Base-by-base conservation (phyloP, 2,888 invertebrate genomes). In the Sisyra terminalis region DNA sequence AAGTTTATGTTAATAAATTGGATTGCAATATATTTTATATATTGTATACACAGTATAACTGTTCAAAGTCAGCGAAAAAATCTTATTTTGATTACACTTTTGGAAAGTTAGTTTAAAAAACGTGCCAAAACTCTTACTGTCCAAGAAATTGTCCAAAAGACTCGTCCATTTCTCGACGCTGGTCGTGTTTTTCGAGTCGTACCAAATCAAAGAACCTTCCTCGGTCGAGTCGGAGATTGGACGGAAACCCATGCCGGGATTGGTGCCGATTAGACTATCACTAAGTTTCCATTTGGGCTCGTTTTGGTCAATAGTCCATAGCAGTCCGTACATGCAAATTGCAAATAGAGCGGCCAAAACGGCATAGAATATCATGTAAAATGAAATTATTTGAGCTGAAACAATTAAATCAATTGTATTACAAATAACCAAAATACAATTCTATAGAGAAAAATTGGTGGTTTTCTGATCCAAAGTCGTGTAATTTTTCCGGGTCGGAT, bases 291-390 rank as follows among this genome's bases (percentile, higher is more conserved):
- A 92, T 50, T 69, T 78, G 0, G 94, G 94, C 48, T 68, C 67
- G n/a, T 69, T 60, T 1, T 71, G 59, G 48, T 77, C 71, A 46
- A 93, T 56, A 0, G 82, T 76, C 35, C 75, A 65, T 52, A 85
- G 67, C 50, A 97, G 71, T 1, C 82, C 83, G 46, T 83, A 78
- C 74, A 93, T 77, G 61, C 92, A 90, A 41, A 87, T 74, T 1
- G 83, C 73, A 61, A 92, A 94, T 55, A 96, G 66, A 6, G 81
- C 75, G 11, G 83, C 83, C 57, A 97, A 68, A 45, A 77, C 74
- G 39, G 75, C 68, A 66, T 92, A 96, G 71, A 94, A 96, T 49
- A 89, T 71, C 36, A 73, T 48, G 67, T 96, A 97, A 70, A 96
- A 97, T 1, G 79, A 49, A 15, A 82, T 56, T 46, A 92, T 74